phyloP scores from a whole-genome alignment of 2,888 invertebrate genomes.

The Petrolisthes cinctipes region DNA sequence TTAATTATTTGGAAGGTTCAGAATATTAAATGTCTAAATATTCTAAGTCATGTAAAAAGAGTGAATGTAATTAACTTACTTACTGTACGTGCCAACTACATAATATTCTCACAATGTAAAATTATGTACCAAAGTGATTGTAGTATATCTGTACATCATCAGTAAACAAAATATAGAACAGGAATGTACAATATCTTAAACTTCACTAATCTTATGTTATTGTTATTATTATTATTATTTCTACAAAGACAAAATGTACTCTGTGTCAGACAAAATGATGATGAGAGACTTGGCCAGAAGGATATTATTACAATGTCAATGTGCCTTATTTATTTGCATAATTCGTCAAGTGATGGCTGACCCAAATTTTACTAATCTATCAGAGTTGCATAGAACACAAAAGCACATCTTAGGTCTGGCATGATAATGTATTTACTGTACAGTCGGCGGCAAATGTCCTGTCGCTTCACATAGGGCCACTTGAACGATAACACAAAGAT shows the following conservation, averaged over 20 bases:
- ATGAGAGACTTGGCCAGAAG: conserved; percentile 53
- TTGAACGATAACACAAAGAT: no score
- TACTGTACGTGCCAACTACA: neutral
- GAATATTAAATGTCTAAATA: conserved; percentile 12
- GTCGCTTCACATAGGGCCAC: conserved; percentile 14
- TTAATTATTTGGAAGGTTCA: conserved; percentile 20
- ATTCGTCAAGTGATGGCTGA: conserved; percentile 61
- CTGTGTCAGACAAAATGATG: conserved; percentile 36
- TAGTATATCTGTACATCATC: conserved; percentile 17
- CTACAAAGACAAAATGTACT: conserved; percentile 24
- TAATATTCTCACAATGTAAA: conserved; percentile 13
- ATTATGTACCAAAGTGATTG: conserved; percentile 15
- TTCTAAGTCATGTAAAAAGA: conserved; percentile 1
- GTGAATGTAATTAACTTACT: neutral
- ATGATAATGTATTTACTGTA: conserved; percentile 12
- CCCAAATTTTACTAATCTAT: conserved; percentile 52
- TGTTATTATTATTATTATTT: conserved; percentile 24
- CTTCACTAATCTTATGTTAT: conserved; percentile 1
- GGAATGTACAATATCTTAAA: conserved; percentile 53
- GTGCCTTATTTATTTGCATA: conserved; percentile 60
- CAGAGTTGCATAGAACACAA: conserved; percentile 62
- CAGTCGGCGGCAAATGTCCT: no score
- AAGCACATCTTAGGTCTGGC: conserved; percentile 62
- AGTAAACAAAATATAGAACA: conserved; percentile 44
- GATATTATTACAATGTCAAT: no score